Percentiles rank a stretch among this genome's conserved stretches.
These are phyloP conservation scores for Chinchilla lanigera DNA, from an alignment of 2,113 vertebrate species.

Conservation along the genomic window DNA sequence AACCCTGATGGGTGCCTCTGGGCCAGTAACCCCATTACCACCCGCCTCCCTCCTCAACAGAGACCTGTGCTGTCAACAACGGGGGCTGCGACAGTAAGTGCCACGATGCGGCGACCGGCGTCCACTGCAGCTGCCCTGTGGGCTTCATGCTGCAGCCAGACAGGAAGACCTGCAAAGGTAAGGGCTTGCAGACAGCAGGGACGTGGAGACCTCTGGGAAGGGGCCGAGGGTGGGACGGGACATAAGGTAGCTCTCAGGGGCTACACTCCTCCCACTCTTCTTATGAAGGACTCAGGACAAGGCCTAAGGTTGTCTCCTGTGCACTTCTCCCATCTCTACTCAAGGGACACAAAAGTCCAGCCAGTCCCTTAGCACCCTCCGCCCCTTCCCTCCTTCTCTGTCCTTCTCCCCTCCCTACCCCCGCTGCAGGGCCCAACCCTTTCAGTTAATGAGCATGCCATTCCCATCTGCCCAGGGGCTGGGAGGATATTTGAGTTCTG, in stretches of 20 bases:
- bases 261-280: neutral
- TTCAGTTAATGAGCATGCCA: slow-evolving; percentile 4
- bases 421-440: neutral
- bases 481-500: neutral
- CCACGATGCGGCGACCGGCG: slow-evolving; percentile 94
- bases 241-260: neutral
- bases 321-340: neutral
- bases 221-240: neutral
- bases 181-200: neutral
- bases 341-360: neutral
- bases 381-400: neutral
- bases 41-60: slow-evolving; percentile 83
- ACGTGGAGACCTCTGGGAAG: rapidly evolving
- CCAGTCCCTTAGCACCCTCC: neutral
- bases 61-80: slow-evolving; percentile 98
- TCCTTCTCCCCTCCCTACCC: neutral
- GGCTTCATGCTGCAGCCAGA: slow-evolving; percentile 97
- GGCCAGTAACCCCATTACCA: neutral
- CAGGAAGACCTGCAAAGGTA: slow-evolving; percentile 99
- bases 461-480: neutral
- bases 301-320: neutral
- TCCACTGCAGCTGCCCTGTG: slow-evolving; percentile 98
- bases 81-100: slow-evolving; percentile 99
- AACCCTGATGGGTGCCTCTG: neutral
- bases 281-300: neutral